Base-by-base conservation (phyloP, 2,797 vertebrate genomes). In the Manis pentadactyla region DNA sequence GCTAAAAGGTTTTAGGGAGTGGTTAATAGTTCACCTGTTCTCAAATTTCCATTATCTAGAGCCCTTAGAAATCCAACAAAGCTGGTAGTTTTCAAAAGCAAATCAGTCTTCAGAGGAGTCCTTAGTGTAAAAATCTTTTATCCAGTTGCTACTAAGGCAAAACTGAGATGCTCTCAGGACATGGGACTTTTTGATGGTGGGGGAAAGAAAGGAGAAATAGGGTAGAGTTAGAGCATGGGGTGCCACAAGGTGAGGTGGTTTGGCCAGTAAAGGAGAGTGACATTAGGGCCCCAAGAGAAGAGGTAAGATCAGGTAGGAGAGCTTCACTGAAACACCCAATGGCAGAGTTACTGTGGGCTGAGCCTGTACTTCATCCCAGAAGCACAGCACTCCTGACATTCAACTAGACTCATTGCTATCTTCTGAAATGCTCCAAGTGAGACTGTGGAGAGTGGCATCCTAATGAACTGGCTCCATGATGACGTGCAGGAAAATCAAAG, bases 341-440 rank as follows among this genome's bases (percentile, higher is more conserved):
- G 55, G n/a, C 4, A 12, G 19, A 55, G 25, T 61, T 39, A 82
- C 11, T 15, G n/a, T 31, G n/a, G 29, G 25, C 61, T 61, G 37
- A 74, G 17, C 29, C n/a, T 92, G 31, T 10, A 77, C 61, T 82
- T 94, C 55, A 39, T 84, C 51, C 77, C 63, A 87, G 71, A 93
- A 31, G 53, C 31, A 49, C 23, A 49, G 42, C 57, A 68, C 27
- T 55, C 25, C 5, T 83, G 29, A 68, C 29, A n/a, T 71, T 92
- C 42, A 83, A 31, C 11, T 68, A n/a, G 71, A 81, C 37, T 77
- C 27, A 87, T 29, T 91, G 34, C 27, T 84, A 21, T 23, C 21
- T 69, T 42, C 25, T 87, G 46, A 68, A 94, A 95, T 87, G n/a
- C 51, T 82, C 46, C 49, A 12, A 55, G 25, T 84, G 89, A 93